These are phyloP conservation scores for Xenops minutus DNA, from an alignment of 2,797 vertebrate genomes.

Conservation along the genomic window DNA sequence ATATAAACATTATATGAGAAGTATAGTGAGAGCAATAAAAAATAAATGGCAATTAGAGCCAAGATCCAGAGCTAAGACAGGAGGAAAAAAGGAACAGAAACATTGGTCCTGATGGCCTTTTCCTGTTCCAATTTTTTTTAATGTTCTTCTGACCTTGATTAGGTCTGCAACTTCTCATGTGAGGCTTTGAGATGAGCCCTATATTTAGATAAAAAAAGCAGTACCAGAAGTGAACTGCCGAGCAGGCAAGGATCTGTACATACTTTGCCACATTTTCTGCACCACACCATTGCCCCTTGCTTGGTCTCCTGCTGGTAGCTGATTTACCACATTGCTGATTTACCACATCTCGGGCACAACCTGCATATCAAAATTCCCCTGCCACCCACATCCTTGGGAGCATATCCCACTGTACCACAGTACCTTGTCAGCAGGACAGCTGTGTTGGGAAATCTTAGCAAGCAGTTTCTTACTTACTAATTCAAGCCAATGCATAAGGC, in stretches of 20 bases:
- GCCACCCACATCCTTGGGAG: accelerated
- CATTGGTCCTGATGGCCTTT: conserved; percentile 65
- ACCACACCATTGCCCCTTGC: not conserved
- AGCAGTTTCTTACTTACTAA: not conserved
- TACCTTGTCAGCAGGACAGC: not conserved
- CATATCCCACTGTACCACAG: not conserved
- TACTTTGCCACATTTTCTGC: not conserved
- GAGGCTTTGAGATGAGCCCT: conserved; percentile 40
- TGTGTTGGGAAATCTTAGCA: not conserved
- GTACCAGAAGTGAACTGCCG: not conserved
- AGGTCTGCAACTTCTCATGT: conserved; percentile 60
- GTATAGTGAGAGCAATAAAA: conserved; percentile 43
- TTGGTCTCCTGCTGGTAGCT: not conserved
- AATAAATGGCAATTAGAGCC: conserved; percentile 57
- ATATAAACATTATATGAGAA: conserved; percentile 50
- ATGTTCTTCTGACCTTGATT: conserved; percentile 63
- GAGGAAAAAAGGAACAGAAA: conserved; percentile 59
- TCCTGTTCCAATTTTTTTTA: conserved; percentile 67
- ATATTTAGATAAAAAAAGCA: conserved; percentile 40
- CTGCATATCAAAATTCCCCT: not conserved
- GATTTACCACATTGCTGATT: not conserved
- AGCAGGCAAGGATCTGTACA: not conserved
- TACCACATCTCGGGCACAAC: not conserved
- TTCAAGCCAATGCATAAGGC: not conserved
- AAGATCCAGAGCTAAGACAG: conserved; percentile 53